Evolutionary conservation across 2,797 vertebrate species (phyloP), one percentile per base, ranked within the genome.

Genomic region (Gymnoscopelus braueri): DNA sequence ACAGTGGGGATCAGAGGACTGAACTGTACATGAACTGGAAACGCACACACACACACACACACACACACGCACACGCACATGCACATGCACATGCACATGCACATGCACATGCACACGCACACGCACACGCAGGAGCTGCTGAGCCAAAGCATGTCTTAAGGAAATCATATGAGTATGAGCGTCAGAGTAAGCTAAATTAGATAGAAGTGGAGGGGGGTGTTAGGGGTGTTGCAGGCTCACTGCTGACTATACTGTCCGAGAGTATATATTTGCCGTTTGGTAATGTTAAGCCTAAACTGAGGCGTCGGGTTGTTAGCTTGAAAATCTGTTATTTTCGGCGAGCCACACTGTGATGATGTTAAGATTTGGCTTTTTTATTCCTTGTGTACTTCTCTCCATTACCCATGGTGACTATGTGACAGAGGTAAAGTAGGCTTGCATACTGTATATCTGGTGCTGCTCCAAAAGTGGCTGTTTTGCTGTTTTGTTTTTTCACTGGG

Each of bases 11-110:
- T 81, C 76, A 70, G 74, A 69, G 74, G 69, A 75, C 84, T 88
- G 87, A 89, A 90, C 85, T 86, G 82, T 77, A 75, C 73, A 78
- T 91, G 87, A 89, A 90, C 86, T 88, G 82, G 80, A 80, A 85
- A 69, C 62, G 73, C 29, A 84, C 44, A 53, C 70, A 66, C 58
- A 70, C 48, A 53, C 69, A 66, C 58, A 71, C 48, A 53, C 70
- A 67, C 55, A 35, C 32, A 35, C 32, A 35, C 32, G 5, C 32
- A 35, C 32, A 35, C 32, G 5, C 32, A 35, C 32, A 35, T 4
- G 5, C 32, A 35, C 32, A 35, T 4, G 5, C 32, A 35, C 32
- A 35, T 4, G 5, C 32, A 35, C 32, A 6, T 5, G 5, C 32
- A 35, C 32, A 6, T 5, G 5, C 32, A 35, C 32, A 6, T 5